A percentile compares a stretch with the other conserved stretches of the same genome.
These are phyloP conservation scores for Scomber colias DNA, from an alignment of 2,113 vertebrate species.

Conservation along the genomic window DNA sequence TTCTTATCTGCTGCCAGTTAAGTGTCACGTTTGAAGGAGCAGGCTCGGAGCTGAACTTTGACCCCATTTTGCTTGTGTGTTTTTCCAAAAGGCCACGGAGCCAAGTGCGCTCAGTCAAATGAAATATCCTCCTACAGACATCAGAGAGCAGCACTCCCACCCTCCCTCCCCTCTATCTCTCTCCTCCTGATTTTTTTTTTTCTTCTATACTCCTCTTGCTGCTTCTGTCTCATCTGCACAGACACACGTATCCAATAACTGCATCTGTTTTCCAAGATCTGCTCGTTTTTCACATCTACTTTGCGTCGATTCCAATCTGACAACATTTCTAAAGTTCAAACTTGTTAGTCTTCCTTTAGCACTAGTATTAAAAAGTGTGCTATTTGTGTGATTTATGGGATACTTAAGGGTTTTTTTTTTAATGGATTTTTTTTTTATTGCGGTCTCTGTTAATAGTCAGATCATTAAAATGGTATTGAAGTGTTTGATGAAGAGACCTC, in stretches of 20 bases:
- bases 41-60: constrained; percentile 64
- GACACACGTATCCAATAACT: constrained; percentile 36
- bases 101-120: constrained; percentile 74
- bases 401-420: neutral
- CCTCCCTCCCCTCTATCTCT: constrained; percentile 12
- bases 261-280: neutral
- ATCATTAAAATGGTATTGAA: neutral
- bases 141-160: constrained; percentile 36
- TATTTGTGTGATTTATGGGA: constrained; percentile 12
- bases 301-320: neutral
- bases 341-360: constrained; percentile 3
- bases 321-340: neutral
- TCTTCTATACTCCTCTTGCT: neutral
- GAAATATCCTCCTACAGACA: constrained; percentile 72
- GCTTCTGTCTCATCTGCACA: neutral
- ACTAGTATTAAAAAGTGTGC: neutral
- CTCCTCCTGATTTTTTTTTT: constrained; percentile 1
- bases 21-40: constrained; percentile 66
- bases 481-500: neutral
- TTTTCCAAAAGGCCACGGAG: constrained; percentile 79
- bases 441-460: neutral
- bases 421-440: neutral
- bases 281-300: neutral
- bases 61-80: constrained; percentile 73
- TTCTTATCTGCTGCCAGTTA: constrained; percentile 68